These are phyloP conservation scores for Pterocles burchelli DNA, from an alignment of 2,113 vertebrate species.

Conservation along the genomic window DNA sequence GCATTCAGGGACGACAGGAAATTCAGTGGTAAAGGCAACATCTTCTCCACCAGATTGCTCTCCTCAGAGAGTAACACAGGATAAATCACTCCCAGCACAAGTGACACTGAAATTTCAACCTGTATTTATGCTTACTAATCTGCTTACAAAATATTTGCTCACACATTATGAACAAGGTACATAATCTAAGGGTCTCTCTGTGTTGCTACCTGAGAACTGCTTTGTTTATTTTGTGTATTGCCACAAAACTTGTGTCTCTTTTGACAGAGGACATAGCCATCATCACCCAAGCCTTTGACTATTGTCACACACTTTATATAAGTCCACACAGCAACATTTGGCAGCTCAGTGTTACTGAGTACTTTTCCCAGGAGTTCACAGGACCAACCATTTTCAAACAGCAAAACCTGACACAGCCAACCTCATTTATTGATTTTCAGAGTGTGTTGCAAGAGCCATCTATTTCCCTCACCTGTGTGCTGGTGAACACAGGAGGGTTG, in stretches of 20 bases:
- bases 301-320: neutral
- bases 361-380: neutral
- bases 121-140: neutral
- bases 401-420: neutral
- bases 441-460: neutral
- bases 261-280: neutral
- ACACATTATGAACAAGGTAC: neutral
- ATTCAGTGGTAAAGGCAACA: neutral
- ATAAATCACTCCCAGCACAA: neutral
- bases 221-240: neutral
- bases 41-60: neutral
- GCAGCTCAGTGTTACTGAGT: neutral
- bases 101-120: accelerated
- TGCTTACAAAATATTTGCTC: neutral
- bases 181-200: neutral
- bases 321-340: neutral
- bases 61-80: neutral
- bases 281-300: neutral
- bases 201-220: neutral
- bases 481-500: neutral
- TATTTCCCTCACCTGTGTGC: neutral
- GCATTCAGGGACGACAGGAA: neutral
- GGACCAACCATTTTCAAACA: neutral
- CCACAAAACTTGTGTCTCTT: neutral
- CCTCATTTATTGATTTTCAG: neutral